phyloP scores from a whole-genome alignment of 1,140 invertebrate genomes.

The Drosophila watanabei region DNA sequence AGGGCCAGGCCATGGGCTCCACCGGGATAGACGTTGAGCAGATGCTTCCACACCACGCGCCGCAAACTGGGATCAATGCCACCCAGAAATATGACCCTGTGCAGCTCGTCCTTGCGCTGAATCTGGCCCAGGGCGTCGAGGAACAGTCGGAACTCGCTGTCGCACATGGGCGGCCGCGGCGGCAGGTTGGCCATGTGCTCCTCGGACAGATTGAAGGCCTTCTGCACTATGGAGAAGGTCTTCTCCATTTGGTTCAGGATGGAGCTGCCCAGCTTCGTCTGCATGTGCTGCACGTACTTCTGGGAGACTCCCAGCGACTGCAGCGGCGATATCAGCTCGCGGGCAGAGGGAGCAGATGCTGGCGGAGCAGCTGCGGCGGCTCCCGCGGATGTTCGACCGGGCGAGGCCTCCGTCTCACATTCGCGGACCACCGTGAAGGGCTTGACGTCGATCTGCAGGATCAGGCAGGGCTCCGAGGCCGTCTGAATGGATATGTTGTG shows the following conservation, averaged over 20 bases:
- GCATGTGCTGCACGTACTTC: slow-evolving; percentile 86
- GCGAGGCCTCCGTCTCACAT: slow-evolving; percentile 87
- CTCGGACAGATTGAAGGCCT: slow-evolving; percentile 93
- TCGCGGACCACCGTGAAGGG: slow-evolving; percentile 93
- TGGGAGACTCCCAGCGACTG: slow-evolving; percentile 81
- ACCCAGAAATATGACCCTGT: slow-evolving; percentile 94
- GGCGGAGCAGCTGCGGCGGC: slow-evolving; percentile 4
- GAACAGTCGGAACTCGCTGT: slow-evolving; percentile 95
- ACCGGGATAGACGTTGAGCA: slow-evolving; percentile 97
- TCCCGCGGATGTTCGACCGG: slow-evolving; percentile 11
- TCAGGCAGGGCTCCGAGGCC: slow-evolving; percentile 94
- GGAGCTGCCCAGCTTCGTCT: slow-evolving; percentile 91
- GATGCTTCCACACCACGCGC: slow-evolving; percentile 98
- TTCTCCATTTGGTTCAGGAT: slow-evolving; percentile 96
- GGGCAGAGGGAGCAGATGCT: slow-evolving; percentile 52
- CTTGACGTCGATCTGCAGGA: slow-evolving; percentile 95
- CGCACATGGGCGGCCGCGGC: slow-evolving; percentile 92
- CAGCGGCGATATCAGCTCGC: slow-evolving; percentile 70
- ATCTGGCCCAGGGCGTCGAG: slow-evolving; percentile 96
- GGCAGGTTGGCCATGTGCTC: slow-evolving; percentile 89
- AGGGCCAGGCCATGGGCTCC: slow-evolving; percentile 92
- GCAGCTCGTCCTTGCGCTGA: slow-evolving; percentile 92
- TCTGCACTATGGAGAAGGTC: slow-evolving; percentile 94
- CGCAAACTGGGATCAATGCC: slow-evolving; percentile 94
- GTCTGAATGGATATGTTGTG: slow-evolving; percentile 89